Percentiles rank a stretch among this genome's conserved stretches.
Evolutionary conservation across 2,113 vertebrate species (phyloP).

Genomic region (Mesoclemmys tuberculata): DNA sequence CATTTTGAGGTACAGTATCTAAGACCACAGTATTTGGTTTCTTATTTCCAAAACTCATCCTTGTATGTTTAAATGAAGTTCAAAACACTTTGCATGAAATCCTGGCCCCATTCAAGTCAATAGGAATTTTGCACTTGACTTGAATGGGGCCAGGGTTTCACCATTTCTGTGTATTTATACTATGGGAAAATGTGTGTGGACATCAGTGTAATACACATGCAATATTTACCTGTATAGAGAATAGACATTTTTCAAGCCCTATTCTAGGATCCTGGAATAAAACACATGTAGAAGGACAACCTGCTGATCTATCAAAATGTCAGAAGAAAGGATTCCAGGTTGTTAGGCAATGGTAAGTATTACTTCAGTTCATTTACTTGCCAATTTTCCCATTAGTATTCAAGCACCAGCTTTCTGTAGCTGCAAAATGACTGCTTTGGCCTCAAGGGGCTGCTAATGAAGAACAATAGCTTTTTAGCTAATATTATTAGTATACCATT

Average conservation of each 20-base stretch:
- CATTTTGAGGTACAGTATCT: background rate
- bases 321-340: constrained; percentile 17
- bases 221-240: background rate
- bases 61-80: background rate
- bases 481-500: constrained; percentile 55
- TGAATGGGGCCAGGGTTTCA: background rate
- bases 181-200: background rate
- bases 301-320: constrained; percentile 47
- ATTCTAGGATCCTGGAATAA: background rate
- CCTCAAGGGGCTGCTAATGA: constrained; percentile 49
- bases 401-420: constrained; percentile 19
- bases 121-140: background rate
- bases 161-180: background rate
- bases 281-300: background rate
- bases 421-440: constrained; percentile 43
- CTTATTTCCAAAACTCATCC: background rate
- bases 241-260: background rate
- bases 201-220: background rate
- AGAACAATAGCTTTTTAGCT: constrained; percentile 58
- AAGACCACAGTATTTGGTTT: background rate
- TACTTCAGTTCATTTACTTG: constrained; percentile 37
- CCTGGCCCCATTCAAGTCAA: background rate
- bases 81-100: background rate
- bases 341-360: constrained; percentile 58
- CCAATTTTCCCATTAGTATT: constrained; percentile 68